phyloP scores from a whole-genome alignment of 2,888 invertebrate genomes.

The Atrina japonica region DNA sequence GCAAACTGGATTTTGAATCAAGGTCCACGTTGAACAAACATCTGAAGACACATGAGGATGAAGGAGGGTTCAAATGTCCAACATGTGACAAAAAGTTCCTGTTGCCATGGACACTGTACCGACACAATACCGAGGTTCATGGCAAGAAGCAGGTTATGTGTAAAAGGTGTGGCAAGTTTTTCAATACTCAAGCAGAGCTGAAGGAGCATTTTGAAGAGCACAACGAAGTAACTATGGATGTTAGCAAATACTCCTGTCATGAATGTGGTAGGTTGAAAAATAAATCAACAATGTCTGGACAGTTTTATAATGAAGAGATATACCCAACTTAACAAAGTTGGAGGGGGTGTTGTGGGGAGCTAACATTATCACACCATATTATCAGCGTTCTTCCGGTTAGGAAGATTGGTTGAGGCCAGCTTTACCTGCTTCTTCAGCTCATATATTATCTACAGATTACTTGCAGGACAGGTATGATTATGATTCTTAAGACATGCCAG shows the following conservation, averaged over 20 bases:
- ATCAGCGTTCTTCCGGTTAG: too few relatives aligned
- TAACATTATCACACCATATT: too few relatives aligned
- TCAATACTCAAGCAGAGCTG: slow-evolving; percentile 14
- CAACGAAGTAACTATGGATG: background rate
- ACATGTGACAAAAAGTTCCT: slow-evolving; percentile 13
- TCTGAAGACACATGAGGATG: background rate
- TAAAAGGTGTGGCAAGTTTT: slow-evolving; percentile 7
- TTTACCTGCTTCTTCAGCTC: too few relatives aligned
- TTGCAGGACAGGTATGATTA: too few relatives aligned
- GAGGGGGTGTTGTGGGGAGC: background rate
- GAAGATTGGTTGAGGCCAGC: too few relatives aligned
- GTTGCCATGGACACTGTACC: slow-evolving; percentile 17
- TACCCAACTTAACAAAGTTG: background rate
- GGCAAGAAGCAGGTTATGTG: slow-evolving; percentile 15
- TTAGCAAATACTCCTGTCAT: slow-evolving; percentile 9
- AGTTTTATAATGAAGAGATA: background rate
- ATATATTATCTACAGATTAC: too few relatives aligned
- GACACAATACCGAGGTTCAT: slow-evolving; percentile 18
- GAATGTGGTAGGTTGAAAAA: slow-evolving; percentile 25
- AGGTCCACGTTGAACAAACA: too few relatives aligned
- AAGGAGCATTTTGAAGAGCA: slow-evolving; percentile 22
- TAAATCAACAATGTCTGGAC: too few relatives aligned
- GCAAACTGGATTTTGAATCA: too few relatives aligned
- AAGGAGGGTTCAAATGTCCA: background rate
- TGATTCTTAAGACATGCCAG: too few relatives aligned